Evolutionary conservation across 2,888 invertebrate genomes (phyloP), one percentile per base, ranked within the genome.

Genomic region (Heliconius ismenius): DNA sequence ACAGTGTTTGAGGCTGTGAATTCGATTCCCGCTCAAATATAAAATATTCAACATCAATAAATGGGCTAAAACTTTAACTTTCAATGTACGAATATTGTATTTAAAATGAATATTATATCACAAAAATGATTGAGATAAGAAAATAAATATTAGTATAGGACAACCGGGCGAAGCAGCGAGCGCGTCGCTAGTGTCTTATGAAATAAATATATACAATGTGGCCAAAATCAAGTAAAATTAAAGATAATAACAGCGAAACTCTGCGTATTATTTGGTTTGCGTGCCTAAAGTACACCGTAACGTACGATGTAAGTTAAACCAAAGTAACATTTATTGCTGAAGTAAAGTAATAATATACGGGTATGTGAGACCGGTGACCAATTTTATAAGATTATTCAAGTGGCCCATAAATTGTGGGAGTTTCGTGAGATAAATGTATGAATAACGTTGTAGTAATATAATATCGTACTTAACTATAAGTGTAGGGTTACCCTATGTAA

Each of bases 381-480:
- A 39, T 67, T 67, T 67, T 67, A 67, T 67, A 67, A 65, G 36
- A 67, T 39, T 67, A 67, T 67, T 36, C n/a, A 39, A 65, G 64
- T 36, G 36, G 36, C 32, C 36, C 64, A 36, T 65, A 65, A 65
- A 65, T 36, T 65, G 64, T 65, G 15, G 9, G 11, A 36, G 64
- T 36, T 65, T 65, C n/a, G 11, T 21, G 36, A 21, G 64, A 21
- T 32, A 64, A 43, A 32, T 32, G 64, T 64, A 21, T 10, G 32
- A 32, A 32, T 64, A 32, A 32, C 64, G 32, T 32, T 64, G n/a
- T 65, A 32, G 21, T 64, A 64, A 64, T 58, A 58, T n/a, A 21
- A 32, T 32, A 64, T 64, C 13, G 13, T 43, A 13, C 36, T 9
- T 32, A 32, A 32, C 32, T 32, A 32, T 36, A 36, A 36, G 10